These are phyloP conservation scores for Sorex maritimensis DNA, from an alignment of 2,797 vertebrate genomes.

Conservation along the genomic window DNA sequence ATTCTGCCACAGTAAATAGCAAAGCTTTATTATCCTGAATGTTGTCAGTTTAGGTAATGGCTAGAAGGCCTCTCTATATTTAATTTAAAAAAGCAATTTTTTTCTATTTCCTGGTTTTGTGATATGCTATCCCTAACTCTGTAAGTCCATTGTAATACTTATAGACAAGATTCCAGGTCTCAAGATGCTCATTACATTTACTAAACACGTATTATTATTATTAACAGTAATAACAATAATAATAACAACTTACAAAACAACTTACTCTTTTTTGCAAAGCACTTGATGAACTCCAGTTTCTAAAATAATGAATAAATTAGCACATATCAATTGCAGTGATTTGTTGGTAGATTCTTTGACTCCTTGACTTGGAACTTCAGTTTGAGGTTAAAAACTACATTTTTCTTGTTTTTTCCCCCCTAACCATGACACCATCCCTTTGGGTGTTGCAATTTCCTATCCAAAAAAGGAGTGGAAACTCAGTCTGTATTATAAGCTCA, in stretches of 20 bases:
- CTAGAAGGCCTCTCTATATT: background rate
- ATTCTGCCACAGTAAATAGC: background rate
- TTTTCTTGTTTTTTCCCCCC: background rate
- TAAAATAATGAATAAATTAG: constrained; percentile 37
- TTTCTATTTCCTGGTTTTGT: background rate
- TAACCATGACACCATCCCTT: background rate
- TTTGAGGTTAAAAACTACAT: background rate
- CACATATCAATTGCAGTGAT: constrained; percentile 58
- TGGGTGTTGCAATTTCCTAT: constrained; percentile 52
- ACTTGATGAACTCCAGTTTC: constrained; percentile 43
- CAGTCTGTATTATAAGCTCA: constrained; percentile 5
- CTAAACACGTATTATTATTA: constrained; percentile 59
- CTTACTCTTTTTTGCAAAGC: constrained; percentile 47
- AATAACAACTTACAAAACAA: background rate
- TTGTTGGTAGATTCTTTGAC: background rate
- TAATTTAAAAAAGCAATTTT: constrained; percentile 31
- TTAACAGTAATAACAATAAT: background rate
- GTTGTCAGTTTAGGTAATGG: background rate
- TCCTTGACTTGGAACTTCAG: background rate
- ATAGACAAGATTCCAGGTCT: constrained; percentile 18
- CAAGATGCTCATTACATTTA: constrained; percentile 18
- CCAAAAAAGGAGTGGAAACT: background rate
- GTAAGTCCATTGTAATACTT: background rate
- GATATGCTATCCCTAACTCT: background rate
- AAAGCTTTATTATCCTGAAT: constrained; percentile 8